These are phyloP conservation scores for Epinotia ramella DNA, from an alignment of 2,888 invertebrate genomes.

Conservation along the genomic window DNA sequence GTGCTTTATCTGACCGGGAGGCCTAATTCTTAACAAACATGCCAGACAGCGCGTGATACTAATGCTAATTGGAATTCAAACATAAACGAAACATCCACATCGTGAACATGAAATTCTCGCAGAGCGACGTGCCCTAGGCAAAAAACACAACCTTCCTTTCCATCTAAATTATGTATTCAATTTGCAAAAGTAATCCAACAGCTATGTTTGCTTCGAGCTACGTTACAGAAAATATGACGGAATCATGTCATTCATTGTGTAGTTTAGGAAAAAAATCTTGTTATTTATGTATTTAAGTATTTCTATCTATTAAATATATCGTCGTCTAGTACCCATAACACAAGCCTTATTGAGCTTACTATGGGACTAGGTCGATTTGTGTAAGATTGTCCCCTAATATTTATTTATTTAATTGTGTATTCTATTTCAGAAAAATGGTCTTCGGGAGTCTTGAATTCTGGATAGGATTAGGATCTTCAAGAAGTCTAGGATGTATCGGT, in stretches of 20 bases:
- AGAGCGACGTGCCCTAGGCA: constrained; percentile 17
- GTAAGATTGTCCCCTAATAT: no score
- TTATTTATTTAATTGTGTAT: no score
- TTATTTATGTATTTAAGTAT: no score
- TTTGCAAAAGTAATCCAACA: constrained; percentile 24
- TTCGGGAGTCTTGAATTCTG: constrained; percentile 25
- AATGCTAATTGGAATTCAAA: no score
- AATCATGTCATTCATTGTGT: constrained; percentile 21
- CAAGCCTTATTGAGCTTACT: no score
- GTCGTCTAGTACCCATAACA: no score
- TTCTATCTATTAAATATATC: no score
- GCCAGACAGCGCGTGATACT: no score
- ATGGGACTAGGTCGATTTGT: no score
- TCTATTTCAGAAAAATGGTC: not conserved
- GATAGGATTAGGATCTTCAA: constrained; percentile 19
- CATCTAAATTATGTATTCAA: constrained; percentile 30
- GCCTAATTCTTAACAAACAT: no score
- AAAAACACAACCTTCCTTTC: constrained; percentile 11
- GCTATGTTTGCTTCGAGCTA: constrained; percentile 24
- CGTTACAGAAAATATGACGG: constrained; percentile 16
- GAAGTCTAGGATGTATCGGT: constrained; percentile 6
- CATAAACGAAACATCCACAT: no score
- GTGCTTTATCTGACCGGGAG: no score
- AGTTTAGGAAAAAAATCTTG: not conserved
- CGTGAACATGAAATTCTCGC: not conserved